Evolutionary conservation across 2,888 invertebrate genomes (phyloP).

Genomic region (Sarcophaga caerulescens): DNA sequence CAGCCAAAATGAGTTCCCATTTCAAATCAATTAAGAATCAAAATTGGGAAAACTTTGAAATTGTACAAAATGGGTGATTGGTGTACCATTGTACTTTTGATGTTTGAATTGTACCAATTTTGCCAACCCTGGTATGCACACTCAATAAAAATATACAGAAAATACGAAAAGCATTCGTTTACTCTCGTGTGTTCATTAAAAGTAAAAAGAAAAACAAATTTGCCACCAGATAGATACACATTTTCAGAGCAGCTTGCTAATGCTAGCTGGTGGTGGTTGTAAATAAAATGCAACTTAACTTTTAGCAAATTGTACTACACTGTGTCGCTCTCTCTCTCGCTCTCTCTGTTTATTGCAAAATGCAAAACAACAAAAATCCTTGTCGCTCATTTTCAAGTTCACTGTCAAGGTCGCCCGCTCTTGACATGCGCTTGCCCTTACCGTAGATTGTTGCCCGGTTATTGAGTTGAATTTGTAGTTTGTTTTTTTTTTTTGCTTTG

Average conservation of each 20-base stretch:
- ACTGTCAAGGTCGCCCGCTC: conserved; percentile 90
- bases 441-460: conserved; percentile 61
- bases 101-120: too few relatives aligned
- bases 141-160: conserved; percentile 11
- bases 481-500: background rate
- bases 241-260: conserved; percentile 19
- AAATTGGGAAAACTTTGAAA: too few relatives aligned
- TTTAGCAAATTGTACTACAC: background rate
- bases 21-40: too few relatives aligned
- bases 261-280: background rate
- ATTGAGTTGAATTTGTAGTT: conserved; percentile 9
- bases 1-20: too few relatives aligned
- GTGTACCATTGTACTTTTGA: too few relatives aligned
- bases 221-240: conserved; percentile 58
- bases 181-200: conserved; percentile 32
- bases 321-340: too few relatives aligned
- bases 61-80: too few relatives aligned
- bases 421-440: conserved; percentile 79
- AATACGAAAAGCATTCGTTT: conserved; percentile 14
- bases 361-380: conserved; percentile 73
- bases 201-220: background rate
- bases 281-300: conserved; percentile 54
- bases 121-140: too few relatives aligned
- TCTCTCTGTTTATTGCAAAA: background rate
- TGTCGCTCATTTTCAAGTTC: conserved; percentile 86